Evolutionary conservation across 2,888 invertebrate genomes (phyloP).

Genomic region (Nomada fabriciana): DNA sequence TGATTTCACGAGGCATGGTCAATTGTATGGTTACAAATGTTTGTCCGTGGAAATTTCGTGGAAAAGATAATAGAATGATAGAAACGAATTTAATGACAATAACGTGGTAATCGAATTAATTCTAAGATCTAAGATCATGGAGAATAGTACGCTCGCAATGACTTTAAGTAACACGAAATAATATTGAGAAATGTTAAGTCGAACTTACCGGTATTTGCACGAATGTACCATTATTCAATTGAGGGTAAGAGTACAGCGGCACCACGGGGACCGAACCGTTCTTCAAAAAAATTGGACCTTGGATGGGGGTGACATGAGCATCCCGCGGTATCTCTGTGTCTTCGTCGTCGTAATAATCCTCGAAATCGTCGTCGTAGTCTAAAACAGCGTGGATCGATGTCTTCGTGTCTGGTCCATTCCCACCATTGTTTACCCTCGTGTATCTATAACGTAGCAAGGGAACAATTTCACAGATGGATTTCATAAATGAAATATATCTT

Average conservation of each 20-base stretch:
- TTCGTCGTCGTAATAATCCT: constrained; percentile 87
- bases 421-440: constrained; percentile 80
- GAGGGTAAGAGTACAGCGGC: constrained; percentile 93
- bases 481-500: background rate
- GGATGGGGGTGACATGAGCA: constrained; percentile 92
- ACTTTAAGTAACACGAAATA: background rate
- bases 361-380: constrained; percentile 89
- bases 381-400: constrained; percentile 90
- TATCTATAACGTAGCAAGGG: constrained; percentile 71
- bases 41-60: too few relatives aligned
- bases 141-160: background rate
- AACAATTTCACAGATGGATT: background rate
- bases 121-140: background rate
- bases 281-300: constrained; percentile 94
- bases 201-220: constrained; percentile 95
- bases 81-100: too few relatives aligned
- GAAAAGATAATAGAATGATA: too few relatives aligned
- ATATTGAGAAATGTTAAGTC: background rate
- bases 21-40: too few relatives aligned
- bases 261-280: constrained; percentile 95
- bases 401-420: constrained; percentile 82
- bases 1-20: too few relatives aligned
- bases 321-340: constrained; percentile 79
- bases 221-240: constrained; percentile 93
- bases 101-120: too few relatives aligned